Evolutionary conservation across 1,140 invertebrate species (phyloP).

Genomic region (Meloidogyne floridensis): DNA sequence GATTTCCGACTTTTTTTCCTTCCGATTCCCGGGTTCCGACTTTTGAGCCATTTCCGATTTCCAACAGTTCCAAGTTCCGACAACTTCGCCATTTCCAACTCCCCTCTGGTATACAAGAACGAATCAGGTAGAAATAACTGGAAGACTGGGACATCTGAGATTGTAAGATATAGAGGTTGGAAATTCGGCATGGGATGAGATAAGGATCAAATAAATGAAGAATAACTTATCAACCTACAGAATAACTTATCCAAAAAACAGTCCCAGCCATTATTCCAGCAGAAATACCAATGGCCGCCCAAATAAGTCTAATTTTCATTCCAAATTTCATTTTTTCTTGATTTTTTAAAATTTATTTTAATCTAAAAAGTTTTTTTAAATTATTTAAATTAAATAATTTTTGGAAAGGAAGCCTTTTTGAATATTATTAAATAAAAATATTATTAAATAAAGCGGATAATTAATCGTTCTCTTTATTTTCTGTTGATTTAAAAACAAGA

Average conservation of each 20-base stretch:
- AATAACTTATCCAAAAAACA: conserved; percentile 42
- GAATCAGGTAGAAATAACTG: background rate
- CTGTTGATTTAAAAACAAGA: background rate
- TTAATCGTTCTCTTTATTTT: too few species aligned
- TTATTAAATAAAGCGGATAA: too few species aligned
- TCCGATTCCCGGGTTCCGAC: too few species aligned
- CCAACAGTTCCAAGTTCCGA: too few species aligned
- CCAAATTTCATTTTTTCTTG: conserved; percentile 30
- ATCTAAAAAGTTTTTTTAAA: background rate
- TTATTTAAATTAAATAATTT: background rate
- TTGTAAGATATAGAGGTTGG: background rate
- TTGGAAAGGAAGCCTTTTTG: too few species aligned
- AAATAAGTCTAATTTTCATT: conserved; percentile 52
- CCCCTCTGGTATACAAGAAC: too few species aligned
- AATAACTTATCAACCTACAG: conserved; percentile 26
- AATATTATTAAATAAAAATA: too few species aligned
- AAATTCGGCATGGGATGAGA: too few species aligned
- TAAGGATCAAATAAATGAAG: background rate
- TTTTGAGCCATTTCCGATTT: too few species aligned
- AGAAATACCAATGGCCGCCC: conserved; percentile 48
- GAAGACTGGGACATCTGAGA: conserved; percentile 1
- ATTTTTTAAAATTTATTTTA: background rate
- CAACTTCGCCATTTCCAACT: too few species aligned
- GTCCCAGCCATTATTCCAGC: conserved; percentile 51
- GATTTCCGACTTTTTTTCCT: too few species aligned